Evolutionary conservation across 2,797 vertebrate genomes (phyloP).

Genomic region (Ispidina lecontei): DNA sequence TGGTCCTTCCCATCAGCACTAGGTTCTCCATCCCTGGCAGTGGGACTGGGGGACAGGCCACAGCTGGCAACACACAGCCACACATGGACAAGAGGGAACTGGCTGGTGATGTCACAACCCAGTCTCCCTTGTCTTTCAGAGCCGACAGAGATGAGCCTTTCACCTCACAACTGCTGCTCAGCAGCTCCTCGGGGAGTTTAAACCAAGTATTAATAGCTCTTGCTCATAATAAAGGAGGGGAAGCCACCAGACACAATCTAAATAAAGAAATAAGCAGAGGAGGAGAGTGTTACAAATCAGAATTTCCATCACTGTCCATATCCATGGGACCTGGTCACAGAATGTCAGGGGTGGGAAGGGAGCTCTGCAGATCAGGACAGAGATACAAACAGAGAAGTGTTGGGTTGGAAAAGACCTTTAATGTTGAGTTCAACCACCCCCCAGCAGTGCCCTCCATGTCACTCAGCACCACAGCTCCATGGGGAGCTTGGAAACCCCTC

Average conservation of each 20-base stretch:
- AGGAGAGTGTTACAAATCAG: too few relatives aligned
- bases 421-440: too few relatives aligned
- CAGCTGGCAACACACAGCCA: too few relatives aligned
- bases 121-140: neutral
- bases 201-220: neutral
- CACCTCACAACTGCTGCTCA: too few relatives aligned
- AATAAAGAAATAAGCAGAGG: rapidly evolving
- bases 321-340: neutral
- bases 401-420: too few relatives aligned
- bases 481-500: too few relatives aligned
- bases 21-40: neutral
- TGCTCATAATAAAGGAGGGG: neutral
- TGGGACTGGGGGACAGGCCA: neutral
- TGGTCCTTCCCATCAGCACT: rapidly evolving
- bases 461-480: too few relatives aligned
- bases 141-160: neutral
- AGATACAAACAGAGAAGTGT: neutral
- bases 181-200: neutral
- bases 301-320: neutral
- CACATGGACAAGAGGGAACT: neutral
- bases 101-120: neutral
- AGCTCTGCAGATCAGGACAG: too few relatives aligned
- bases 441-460: too few relatives aligned
- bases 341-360: too few relatives aligned
- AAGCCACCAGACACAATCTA: neutral